These are phyloP conservation scores for Rhinatrema bivittatum DNA, from an alignment of 2,797 vertebrate species.

Conservation along the genomic window DNA sequence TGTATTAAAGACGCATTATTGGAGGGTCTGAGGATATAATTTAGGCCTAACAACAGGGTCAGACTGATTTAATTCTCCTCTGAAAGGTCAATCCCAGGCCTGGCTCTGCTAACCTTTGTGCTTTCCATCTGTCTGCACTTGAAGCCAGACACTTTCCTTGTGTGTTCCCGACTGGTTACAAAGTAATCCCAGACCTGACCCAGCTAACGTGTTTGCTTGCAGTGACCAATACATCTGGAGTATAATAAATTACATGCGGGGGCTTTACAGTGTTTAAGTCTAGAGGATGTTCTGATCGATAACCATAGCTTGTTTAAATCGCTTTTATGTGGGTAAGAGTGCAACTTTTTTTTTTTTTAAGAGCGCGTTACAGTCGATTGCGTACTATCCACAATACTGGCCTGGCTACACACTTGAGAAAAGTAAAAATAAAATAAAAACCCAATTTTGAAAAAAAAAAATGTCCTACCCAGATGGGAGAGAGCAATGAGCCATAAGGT, in stretches of 20 bases:
- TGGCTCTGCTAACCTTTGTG: constrained; percentile 47
- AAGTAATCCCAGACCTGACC: constrained; percentile 35
- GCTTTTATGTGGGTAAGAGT: too few species aligned
- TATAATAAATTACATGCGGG: constrained; percentile 24
- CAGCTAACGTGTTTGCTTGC: constrained; percentile 14
- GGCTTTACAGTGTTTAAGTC: constrained; percentile 11
- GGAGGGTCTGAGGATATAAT: constrained; percentile 44
- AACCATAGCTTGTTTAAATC: too few species aligned
- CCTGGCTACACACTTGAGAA: too few species aligned
- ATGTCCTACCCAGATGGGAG: too few species aligned
- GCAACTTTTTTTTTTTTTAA: too few species aligned
- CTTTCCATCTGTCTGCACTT: constrained; percentile 45
- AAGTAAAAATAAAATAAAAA: too few species aligned
- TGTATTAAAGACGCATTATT: constrained; percentile 49
- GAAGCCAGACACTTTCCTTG: constrained; percentile 46
- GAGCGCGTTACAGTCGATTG: too few species aligned
- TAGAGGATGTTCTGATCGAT: too few species aligned
- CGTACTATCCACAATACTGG: too few species aligned
- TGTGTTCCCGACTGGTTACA: constrained; percentile 41
- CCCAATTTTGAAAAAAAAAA: too few species aligned
- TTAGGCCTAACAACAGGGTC: constrained; percentile 42
- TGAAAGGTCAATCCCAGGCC: constrained; percentile 49
- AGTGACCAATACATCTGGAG: constrained; percentile 16
- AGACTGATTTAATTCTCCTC: constrained; percentile 48
- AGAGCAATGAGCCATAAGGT: too few species aligned